phyloP scores from a whole-genome alignment of 1,140 invertebrate species.

The Ceratitis capitata region DNA sequence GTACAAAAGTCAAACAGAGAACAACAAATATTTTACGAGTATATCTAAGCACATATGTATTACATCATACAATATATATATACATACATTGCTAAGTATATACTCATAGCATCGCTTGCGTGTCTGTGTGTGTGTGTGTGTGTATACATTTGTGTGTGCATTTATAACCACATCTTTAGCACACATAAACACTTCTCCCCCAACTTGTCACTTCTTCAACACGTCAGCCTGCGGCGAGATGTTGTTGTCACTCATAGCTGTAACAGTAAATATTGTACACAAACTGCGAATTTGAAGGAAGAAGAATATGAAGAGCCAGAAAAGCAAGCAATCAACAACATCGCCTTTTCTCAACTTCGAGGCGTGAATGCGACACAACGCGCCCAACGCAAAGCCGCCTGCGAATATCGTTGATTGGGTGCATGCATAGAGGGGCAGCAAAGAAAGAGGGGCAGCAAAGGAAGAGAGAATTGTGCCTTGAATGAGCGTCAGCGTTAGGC shows the following conservation, averaged over 20 bases:
- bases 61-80: not conserved
- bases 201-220: not conserved
- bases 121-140: not conserved
- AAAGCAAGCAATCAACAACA: constrained; percentile 7
- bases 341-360: not conserved
- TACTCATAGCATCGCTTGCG: not conserved
- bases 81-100: not conserved
- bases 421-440: not conserved
- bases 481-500: not conserved
- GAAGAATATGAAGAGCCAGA: too few species aligned
- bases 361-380: not conserved
- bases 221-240: not conserved
- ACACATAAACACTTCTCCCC: not conserved
- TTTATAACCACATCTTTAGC: not conserved
- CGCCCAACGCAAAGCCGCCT: not conserved
- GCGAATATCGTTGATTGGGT: not conserved
- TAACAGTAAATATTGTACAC: not conserved
- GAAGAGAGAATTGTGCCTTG: not conserved
- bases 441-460: not conserved
- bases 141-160: not conserved
- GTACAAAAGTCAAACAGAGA: not conserved
- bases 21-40: not conserved
- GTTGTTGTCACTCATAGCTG: not conserved
- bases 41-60: not conserved
- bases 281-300: not conserved